Percentiles rank a stretch among this genome's conserved stretches.
Conservation (phyloP, 2,113 vertebrate genomes). For the Petromus typicus region DNA sequence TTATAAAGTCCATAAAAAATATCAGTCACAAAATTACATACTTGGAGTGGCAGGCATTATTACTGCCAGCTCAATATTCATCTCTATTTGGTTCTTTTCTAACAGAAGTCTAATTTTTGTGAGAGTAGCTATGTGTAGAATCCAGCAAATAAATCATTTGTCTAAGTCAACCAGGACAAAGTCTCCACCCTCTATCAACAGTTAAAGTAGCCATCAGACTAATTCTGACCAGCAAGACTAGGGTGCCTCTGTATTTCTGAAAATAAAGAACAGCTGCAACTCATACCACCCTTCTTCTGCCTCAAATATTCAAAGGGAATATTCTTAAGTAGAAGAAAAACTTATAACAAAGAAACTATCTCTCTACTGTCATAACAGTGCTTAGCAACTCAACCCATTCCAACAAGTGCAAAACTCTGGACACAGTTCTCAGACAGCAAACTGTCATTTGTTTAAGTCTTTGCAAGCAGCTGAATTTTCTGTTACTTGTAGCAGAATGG, state of each 20-base stretch:
- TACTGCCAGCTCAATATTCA: neutral
- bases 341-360: constrained; percentile 5
- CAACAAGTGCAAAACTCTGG: neutral
- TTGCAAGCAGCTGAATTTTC: neutral
- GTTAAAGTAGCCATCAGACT: neutral
- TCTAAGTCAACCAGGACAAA: neutral
- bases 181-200: neutral
- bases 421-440: neutral
- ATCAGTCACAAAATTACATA: neutral
- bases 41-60: neutral
- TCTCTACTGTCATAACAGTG: neutral
- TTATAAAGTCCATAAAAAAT: constrained; percentile 44
- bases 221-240: neutral
- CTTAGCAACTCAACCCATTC: neutral
- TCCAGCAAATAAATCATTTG: neutral
- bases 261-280: neutral
- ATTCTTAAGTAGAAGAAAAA: constrained; percentile 16
- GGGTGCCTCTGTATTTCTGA: neutral
- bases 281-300: neutral
- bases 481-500: neutral
- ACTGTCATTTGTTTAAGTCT: neutral
- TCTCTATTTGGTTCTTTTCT: neutral
- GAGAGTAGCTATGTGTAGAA: neutral
- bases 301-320: neutral
- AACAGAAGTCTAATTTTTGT: neutral